A percentile compares a stretch with the other conserved stretches of the same genome.
Evolutionary conservation across 2,797 vertebrate species (phyloP).

Genomic region (Rhinoraja longicauda): DNA sequence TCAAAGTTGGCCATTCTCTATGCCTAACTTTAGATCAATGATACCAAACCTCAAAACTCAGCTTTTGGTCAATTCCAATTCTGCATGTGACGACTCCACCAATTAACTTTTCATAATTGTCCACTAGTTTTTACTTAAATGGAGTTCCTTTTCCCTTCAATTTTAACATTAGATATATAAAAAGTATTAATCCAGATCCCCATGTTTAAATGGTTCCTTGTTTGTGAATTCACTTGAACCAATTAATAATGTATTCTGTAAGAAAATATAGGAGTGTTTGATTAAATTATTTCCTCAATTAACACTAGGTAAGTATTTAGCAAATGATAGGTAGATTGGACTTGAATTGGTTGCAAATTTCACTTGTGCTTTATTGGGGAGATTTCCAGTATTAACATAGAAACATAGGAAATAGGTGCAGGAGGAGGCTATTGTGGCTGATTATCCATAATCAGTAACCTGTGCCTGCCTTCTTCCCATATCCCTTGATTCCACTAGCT

Average conservation of each 20-base stretch:
- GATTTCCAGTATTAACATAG: too few relatives aligned
- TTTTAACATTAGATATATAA: background rate
- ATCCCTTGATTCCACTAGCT: too few relatives aligned
- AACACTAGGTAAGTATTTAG: too few relatives aligned
- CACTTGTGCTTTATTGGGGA: too few relatives aligned
- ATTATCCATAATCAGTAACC: too few relatives aligned
- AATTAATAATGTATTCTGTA: background rate
- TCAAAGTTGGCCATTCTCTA: background rate
- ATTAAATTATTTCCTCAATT: background rate
- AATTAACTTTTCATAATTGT: background rate
- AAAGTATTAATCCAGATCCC: background rate
- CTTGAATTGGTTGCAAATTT: too few relatives aligned
- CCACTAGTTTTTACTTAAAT: background rate
- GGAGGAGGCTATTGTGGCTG: too few relatives aligned
- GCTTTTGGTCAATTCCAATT: background rate
- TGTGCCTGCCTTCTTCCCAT: too few relatives aligned
- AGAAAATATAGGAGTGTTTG: background rate
- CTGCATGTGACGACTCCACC: background rate
- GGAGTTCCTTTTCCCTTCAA: background rate
- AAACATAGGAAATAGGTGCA: too few relatives aligned
- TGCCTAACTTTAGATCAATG: background rate
- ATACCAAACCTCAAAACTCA: background rate
- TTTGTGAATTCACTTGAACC: background rate
- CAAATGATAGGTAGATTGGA: too few relatives aligned
- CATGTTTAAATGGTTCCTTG: background rate